These are phyloP conservation scores for Ophonus ardosiacus DNA, from an alignment of 2,888 invertebrate genomes.

Conservation along the genomic window DNA sequence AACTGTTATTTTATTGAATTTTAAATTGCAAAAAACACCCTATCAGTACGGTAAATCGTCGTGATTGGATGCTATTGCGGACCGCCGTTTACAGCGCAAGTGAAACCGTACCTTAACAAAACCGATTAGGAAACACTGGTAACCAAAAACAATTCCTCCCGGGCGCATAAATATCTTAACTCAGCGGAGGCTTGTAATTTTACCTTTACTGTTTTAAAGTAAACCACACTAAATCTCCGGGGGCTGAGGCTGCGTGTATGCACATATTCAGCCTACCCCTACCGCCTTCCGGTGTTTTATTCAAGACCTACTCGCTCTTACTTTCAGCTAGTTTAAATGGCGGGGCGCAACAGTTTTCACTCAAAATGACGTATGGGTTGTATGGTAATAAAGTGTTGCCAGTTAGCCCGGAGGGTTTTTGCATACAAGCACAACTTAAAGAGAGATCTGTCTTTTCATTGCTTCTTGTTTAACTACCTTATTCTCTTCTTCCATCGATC, in stretches of 20 bases:
- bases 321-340: not conserved
- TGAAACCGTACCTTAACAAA: too few species aligned
- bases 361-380: not conserved
- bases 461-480: too few species aligned
- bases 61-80: too few species aligned
- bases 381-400: not conserved
- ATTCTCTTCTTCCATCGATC: too few species aligned
- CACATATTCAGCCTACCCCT: constrained; percentile 19
- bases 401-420: not conserved
- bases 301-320: constrained; percentile 31
- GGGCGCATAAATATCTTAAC: constrained; percentile 75
- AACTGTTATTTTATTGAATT: too few species aligned
- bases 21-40: too few species aligned
- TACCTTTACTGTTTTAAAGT: constrained; percentile 75
- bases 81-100: too few species aligned
- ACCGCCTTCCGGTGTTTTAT: constrained; percentile 30
- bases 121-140: too few species aligned
- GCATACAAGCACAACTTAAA: too few species aligned
- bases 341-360: constrained; percentile 22
- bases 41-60: too few species aligned
- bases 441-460: too few species aligned
- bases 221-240: constrained; percentile 73
- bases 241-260: constrained; percentile 61
- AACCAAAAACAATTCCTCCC: constrained; percentile 66
- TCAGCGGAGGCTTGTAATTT: constrained; percentile 74